Conservation (phyloP, 2,797 vertebrate genomes). For the Acanthopagrus latus region DNA sequence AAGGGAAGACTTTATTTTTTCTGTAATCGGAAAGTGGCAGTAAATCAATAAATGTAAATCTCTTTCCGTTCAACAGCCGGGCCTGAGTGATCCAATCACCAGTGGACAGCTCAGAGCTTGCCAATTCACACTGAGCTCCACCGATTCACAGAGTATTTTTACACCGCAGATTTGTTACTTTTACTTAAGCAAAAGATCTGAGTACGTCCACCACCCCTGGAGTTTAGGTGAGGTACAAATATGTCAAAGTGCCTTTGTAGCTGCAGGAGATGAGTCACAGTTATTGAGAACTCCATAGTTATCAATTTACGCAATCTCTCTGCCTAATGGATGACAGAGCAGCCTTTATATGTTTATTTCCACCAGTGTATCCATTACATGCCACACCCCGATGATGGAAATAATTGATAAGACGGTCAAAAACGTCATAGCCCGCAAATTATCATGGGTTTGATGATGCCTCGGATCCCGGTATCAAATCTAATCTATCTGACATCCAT, state of each 20-base stretch:
- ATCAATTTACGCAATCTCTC: background rate
- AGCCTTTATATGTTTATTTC: slow-evolving; percentile 15
- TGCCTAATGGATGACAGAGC: slow-evolving; percentile 19
- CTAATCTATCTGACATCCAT: background rate
- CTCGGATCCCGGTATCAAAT: background rate
- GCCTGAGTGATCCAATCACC: no score
- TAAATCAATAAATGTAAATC: background rate
- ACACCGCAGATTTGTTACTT: no score
- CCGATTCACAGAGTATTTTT: no score
- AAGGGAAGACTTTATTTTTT: background rate
- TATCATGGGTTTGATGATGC: background rate
- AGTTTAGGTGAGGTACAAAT: no score
- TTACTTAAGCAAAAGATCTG: no score
- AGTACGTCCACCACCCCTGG: no score
- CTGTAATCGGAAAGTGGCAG: background rate
- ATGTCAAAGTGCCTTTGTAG: no score
- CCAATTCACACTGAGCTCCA: no score
- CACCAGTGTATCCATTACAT: slow-evolving; percentile 40
- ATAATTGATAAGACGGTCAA: slow-evolving; percentile 20
- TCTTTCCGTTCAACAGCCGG: background rate
- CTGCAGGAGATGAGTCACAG: background rate
- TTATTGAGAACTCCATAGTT: background rate
- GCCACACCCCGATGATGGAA: background rate
- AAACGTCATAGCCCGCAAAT: background rate
- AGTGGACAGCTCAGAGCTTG: no score